phyloP scores from a whole-genome alignment of 2,113 vertebrate genomes.

The Struthio camelus region DNA sequence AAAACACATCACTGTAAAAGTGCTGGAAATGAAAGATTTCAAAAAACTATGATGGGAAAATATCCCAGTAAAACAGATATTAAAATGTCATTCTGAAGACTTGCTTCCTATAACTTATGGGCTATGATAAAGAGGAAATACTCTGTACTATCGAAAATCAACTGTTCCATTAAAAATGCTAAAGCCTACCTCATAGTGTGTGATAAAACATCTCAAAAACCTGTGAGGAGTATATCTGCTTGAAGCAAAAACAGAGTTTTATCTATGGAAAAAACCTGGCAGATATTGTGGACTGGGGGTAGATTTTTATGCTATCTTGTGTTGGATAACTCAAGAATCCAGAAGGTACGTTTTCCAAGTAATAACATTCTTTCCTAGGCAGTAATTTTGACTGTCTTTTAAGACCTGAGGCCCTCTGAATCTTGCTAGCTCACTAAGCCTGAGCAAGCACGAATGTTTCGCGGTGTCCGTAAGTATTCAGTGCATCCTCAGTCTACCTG shows the following conservation, averaged over 20 bases:
- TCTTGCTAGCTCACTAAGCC: neutral
- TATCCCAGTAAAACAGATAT: neutral
- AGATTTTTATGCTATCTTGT: neutral
- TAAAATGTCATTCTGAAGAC: neutral
- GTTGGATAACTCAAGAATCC: neutral
- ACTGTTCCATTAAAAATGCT: neutral
- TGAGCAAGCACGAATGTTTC: neutral
- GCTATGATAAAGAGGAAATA: neutral
- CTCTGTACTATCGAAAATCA: neutral
- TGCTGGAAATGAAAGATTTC: neutral
- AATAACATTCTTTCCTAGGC: neutral
- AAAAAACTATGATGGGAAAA: neutral
- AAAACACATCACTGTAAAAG: neutral
- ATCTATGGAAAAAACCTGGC: neutral
- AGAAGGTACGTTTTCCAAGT: neutral
- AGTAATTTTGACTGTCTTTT: neutral
- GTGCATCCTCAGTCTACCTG: neutral
- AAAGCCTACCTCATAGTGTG: neutral
- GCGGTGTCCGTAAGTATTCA: neutral
- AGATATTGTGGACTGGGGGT: rapidly evolving
- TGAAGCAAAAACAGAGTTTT: neutral
- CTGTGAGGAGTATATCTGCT: neutral
- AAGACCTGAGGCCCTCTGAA: neutral
- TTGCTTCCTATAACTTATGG: neutral
- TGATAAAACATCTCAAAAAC: neutral